A percentile compares a stretch with the other conserved stretches of the same genome.
These are phyloP conservation scores for Crematogaster levior DNA, from an alignment of 2,888 invertebrate genomes.

Conservation along the genomic window DNA sequence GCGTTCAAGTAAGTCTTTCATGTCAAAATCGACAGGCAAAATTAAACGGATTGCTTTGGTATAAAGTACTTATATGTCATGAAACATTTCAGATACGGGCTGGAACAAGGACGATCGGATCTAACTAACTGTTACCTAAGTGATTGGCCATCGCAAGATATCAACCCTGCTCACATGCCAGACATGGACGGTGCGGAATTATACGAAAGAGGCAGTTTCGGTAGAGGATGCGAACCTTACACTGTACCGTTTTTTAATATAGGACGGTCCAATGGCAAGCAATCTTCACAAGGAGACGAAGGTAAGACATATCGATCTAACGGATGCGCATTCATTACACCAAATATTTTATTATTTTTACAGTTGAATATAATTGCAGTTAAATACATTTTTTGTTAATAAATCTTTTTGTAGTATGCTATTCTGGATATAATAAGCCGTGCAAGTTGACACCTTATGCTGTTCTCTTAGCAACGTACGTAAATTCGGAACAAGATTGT, in stretches of 20 bases:
- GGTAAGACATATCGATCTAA: background rate
- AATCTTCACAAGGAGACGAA: constrained; percentile 38
- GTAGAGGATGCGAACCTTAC: constrained; percentile 93
- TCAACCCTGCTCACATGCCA: constrained; percentile 88
- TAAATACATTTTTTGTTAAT: background rate
- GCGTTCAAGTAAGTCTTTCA: constrained; percentile 88
- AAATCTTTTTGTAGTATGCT: constrained; percentile 89
- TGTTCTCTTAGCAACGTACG: constrained; percentile 89
- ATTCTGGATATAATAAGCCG: constrained; percentile 92
- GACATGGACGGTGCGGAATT: constrained; percentile 90
- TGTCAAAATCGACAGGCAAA: background rate
- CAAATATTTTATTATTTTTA: background rate
- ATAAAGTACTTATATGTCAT: background rate
- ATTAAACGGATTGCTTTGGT: background rate
- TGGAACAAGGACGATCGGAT: constrained; percentile 77
- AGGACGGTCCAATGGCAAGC: constrained; percentile 28
- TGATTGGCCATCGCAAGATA: constrained; percentile 90
- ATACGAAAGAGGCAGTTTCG: constrained; percentile 93
- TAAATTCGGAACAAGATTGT: constrained; percentile 90
- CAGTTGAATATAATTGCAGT: background rate
- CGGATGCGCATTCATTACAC: background rate
- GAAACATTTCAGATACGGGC: constrained; percentile 88
- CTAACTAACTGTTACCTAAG: constrained; percentile 92
- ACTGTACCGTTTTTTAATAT: constrained; percentile 72
- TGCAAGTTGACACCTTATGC: constrained; percentile 90